Conservation (phyloP, 2,888 invertebrate genomes). For the Diadegma fenestrale region DNA sequence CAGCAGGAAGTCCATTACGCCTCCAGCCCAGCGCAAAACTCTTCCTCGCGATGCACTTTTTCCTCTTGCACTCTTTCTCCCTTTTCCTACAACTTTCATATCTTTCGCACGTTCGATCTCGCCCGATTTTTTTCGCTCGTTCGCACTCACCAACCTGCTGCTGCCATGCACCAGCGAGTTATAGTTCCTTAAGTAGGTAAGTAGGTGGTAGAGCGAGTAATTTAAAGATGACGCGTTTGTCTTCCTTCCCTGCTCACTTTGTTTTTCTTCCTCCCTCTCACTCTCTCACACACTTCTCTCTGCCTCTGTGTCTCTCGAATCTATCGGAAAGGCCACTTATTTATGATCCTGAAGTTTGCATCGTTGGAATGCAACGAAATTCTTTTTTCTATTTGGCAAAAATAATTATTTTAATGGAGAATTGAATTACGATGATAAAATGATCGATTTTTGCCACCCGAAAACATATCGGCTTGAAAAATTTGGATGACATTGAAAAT, state of each 20-base stretch:
- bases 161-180: slow-evolving; percentile 38
- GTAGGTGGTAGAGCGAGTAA: slow-evolving; percentile 69
- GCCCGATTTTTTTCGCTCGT: slow-evolving; percentile 48
- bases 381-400: too few relatives aligned
- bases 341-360: too few relatives aligned
- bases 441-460: too few relatives aligned
- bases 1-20: slow-evolving; percentile 65
- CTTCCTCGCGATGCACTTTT: slow-evolving; percentile 44
- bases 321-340: too few relatives aligned
- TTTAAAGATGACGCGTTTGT: slow-evolving; percentile 60
- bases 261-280: background rate
- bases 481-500: too few relatives aligned
- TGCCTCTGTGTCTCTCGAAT: too few relatives aligned
- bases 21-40: slow-evolving; percentile 43
- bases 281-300: background rate
- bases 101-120: slow-evolving; percentile 18
- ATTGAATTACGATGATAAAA: too few relatives aligned
- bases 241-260: slow-evolving; percentile 1
- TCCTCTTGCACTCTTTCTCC: slow-evolving; percentile 6
- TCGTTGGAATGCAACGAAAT: too few relatives aligned
- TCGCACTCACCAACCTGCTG: slow-evolving; percentile 37
- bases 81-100: background rate
- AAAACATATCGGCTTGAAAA: too few relatives aligned
- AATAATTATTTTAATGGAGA: too few relatives aligned
- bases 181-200: slow-evolving; percentile 65